Evolutionary conservation across 2,113 vertebrate species (phyloP), one percentile per base, ranked within the genome.

Genomic region (Myrmecobius fasciatus): DNA sequence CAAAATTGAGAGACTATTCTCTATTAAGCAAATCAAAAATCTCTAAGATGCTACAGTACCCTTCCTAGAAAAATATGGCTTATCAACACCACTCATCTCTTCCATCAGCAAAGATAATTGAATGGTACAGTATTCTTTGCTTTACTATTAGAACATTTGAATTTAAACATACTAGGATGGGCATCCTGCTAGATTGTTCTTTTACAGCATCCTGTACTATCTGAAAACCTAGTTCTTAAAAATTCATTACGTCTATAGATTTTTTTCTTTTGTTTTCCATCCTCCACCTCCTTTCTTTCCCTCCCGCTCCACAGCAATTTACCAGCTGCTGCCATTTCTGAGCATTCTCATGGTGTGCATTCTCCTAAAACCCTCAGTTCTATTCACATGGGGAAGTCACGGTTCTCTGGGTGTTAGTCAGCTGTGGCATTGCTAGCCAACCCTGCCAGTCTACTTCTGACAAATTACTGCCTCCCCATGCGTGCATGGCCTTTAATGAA

Each of bases 391-490:
- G 56, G 0, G 46, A 31, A 47, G 0, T 43, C 36, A 0, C 93
- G 93, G 43, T 97, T 89, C 89, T 0, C 53, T 92, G 94, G 97
- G 94, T 8, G 0, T 95, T 97, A 91, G 89, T 97, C 92, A 95
- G 91, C 91, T 92, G 90, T 53, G 95, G 91, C n/a, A 93, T 95
- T 92, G 90, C 52, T 96, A 96, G 95, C 94, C 95, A 97, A 49
- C 43, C 95, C 52, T 94, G 46, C 91, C 92, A 47, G 89, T 96
- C 89, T 92, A 93, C 92, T 91, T 96, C 97, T 98, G 96, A 96
- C 97, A 98, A 91, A 93, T 96, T 94, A 94, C 95, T 91, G 97
- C 94, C 91, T 67, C 89, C 88, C 3, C 92, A 96, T 96, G 49
- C 96, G 96, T 11, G 49, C 96, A 96, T 11, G n/a, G 56, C 96